A percentile compares a stretch with the other conserved stretches of the same genome.
Conservation (phyloP, 2,797 vertebrate genomes). For the Eospalax fontanierii region DNA sequence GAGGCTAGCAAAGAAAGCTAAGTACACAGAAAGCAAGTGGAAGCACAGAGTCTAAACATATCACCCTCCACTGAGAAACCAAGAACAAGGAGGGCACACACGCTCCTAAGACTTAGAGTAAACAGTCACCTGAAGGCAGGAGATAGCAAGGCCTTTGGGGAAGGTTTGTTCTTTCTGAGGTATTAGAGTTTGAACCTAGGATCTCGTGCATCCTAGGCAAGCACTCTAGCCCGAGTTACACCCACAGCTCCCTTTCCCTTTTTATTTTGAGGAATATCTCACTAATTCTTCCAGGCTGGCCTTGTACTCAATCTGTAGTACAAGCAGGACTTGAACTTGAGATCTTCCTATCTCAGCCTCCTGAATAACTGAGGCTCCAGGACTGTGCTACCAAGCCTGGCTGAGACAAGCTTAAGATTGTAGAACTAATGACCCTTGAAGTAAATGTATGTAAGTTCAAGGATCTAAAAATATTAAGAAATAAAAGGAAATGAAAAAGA, state of each 20-base stretch:
- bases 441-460: neutral
- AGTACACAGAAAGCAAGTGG: neutral
- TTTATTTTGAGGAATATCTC: neutral
- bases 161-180: no score
- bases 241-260: neutral
- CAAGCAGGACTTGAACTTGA: neutral
- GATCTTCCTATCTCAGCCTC: neutral
- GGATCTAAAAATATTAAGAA: neutral
- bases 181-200: no score
- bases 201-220: no score
- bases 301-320: no score
- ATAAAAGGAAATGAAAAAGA: neutral
- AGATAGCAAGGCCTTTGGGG: neutral
- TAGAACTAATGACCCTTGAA: neutral
- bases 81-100: neutral
- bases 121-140: neutral
- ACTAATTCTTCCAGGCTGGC: neutral
- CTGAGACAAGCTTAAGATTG: neutral
- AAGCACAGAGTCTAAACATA: neutral
- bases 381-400: no score
- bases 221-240: no score
- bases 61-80: neutral
- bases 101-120: neutral
- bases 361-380: no score
- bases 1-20: neutral